Evolutionary conservation across 2,113 vertebrate species (phyloP).

Genomic region (Spea multiplicata): DNA sequence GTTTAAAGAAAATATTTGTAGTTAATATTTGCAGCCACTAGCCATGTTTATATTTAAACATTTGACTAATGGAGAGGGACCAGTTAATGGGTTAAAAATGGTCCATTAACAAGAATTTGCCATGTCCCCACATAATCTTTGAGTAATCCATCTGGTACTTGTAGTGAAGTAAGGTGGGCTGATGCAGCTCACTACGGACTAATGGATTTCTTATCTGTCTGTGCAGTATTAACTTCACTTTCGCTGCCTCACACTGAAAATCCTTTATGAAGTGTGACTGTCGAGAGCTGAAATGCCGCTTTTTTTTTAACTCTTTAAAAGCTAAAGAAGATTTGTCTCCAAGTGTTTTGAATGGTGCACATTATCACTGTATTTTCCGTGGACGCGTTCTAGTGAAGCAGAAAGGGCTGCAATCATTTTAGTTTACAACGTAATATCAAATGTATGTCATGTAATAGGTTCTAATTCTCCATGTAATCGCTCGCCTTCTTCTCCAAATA

Average conservation of each 20-base stretch:
- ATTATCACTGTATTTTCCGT: background rate
- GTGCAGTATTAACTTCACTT: slow-evolving; percentile 2
- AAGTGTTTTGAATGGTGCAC: background rate
- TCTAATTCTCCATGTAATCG: background rate
- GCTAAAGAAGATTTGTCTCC: background rate
- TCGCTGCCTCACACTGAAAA: background rate
- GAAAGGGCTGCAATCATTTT: background rate
- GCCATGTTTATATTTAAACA: too few species aligned
- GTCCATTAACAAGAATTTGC: background rate
- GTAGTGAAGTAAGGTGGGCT: background rate
- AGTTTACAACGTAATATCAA: background rate
- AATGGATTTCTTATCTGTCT: slow-evolving; percentile 30
- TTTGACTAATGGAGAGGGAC: too few species aligned
- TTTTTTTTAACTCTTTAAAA: background rate
- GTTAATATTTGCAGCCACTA: too few species aligned
- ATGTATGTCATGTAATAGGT: background rate
- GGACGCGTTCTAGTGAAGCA: too few species aligned
- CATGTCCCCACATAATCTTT: background rate
- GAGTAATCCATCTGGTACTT: slow-evolving; percentile 2
- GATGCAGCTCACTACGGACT: background rate
- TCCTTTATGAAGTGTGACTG: background rate
- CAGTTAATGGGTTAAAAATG: background rate
- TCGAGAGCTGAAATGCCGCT: background rate
- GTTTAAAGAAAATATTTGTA: too few species aligned
- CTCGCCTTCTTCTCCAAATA: background rate